Evolutionary conservation across 2,888 invertebrate species (phyloP), one percentile per base, ranked within the genome.

Genomic region (Ellobium chinense): DNA sequence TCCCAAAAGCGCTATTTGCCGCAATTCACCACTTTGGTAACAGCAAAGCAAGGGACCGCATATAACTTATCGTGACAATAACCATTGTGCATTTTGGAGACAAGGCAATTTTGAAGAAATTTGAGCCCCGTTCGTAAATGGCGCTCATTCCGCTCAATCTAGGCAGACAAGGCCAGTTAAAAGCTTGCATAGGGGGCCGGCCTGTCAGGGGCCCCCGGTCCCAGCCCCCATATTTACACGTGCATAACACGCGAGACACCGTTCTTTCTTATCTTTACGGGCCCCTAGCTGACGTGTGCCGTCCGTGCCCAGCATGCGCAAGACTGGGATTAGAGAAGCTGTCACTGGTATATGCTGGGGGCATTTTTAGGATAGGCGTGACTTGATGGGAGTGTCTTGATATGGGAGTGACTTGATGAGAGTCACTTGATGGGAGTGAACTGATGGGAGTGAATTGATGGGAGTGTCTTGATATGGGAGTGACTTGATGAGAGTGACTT

Each of bases 61-160:
- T 24, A 58, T 72, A 58, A 58, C 21, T 63, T 63, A 62, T 46
- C 37, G 63, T 37, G 31, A 46, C 74, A 74, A 46, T 46, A 72
- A 63, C 63, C 46, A 63, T 63, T 31, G 62, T 7, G 7, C 12
- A 37, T 27, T 62, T 70, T 39, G 46, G 37, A 74, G 74, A 46
- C 74, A 21, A 21, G 46, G 29, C 74, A 74, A 63, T 74, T 74
- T 62, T 62, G 63, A 74, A 63, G 74, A 74, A 74, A 74, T 29
- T 63, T 74, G 74, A 74, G 29, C n/a, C 63, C 31, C 14, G 39
- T 39, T 74, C 74, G 39, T 74, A 74, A 74, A 74, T 74, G 74
- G 74, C 74, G 58, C 63, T 74, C 39, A 63, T 74, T 63, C 74
- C 62, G 62, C 63, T 74, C 74, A 74, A 74, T 74, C 63, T 74